Conservation (phyloP, 2,888 invertebrate genomes). For the Aphrophora alni region DNA sequence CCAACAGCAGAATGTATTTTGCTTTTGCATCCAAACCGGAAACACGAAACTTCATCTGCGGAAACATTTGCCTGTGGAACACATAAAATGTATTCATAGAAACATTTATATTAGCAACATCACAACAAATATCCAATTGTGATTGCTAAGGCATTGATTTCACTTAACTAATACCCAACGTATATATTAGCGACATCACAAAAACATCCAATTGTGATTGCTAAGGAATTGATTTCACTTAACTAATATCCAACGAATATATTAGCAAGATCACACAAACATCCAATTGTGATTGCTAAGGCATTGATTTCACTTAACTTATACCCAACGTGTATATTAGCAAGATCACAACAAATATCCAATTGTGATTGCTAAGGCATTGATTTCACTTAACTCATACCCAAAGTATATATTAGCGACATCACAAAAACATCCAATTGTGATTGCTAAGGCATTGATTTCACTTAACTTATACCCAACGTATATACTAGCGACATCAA, state of each 20-base stretch:
- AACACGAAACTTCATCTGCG: conserved; percentile 98
- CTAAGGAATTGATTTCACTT: background rate
- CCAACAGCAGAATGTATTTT: conserved; percentile 98
- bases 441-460: no score
- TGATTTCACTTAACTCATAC: background rate
- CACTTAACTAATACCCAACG: background rate
- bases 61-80: conserved; percentile 97
- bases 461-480: no score
- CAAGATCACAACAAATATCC: background rate
- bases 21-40: conserved; percentile 98
- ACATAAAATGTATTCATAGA: conserved; percentile 52
- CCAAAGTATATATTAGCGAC: no score
- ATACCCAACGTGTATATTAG: background rate
- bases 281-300: background rate
- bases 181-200: background rate
- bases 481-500: no score
- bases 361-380: background rate
- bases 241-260: no score
- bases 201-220: background rate
- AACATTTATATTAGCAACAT: conserved; percentile 40
- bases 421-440: no score
- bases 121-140: background rate
- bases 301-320: no score
- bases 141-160: background rate
- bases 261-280: no score